Evolutionary conservation across 2,888 invertebrate species (phyloP).

Genomic region (Napeogenes inachia): DNA sequence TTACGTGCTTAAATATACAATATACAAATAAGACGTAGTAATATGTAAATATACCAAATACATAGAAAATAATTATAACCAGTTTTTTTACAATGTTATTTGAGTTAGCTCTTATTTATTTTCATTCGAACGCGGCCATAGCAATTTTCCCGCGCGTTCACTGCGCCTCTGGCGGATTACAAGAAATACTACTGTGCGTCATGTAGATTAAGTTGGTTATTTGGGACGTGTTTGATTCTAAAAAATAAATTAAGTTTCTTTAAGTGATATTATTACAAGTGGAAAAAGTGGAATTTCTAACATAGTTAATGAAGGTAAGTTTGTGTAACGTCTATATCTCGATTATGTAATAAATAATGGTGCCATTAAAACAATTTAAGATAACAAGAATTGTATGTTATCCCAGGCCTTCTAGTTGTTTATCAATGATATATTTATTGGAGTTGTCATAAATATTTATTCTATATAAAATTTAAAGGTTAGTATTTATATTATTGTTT

Average conservation of each 20-base stretch:
- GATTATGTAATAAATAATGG: constrained; percentile 58
- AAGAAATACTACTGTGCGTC: constrained; percentile 51
- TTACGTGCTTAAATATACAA: too few species aligned
- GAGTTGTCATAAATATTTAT: background rate
- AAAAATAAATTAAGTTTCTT: constrained; percentile 19
- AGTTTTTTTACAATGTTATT: background rate
- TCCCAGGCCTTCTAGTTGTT: constrained; percentile 3
- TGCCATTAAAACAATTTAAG: constrained; percentile 37
- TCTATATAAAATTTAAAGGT: background rate
- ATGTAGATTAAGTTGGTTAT: constrained; percentile 42
- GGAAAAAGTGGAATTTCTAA: constrained; percentile 12
- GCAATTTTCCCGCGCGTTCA: constrained; percentile 34
- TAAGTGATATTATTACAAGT: constrained; percentile 14
- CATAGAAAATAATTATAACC: too few species aligned
- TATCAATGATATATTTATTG: background rate
- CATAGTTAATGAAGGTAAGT: constrained; percentile 51
- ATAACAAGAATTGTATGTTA: constrained; percentile 39
- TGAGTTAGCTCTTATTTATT: constrained; percentile 2
- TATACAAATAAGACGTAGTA: too few species aligned
- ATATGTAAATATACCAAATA: too few species aligned
- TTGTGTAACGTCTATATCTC: constrained; percentile 30
- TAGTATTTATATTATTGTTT: constrained; percentile 3
- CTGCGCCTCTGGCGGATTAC: constrained; percentile 43
- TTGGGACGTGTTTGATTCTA: constrained; percentile 54
- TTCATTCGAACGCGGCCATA: constrained; percentile 24